Evolutionary conservation across 37 sponge, comb jelly and placozoan genomes (phyloP).

Genomic region (Lycopodina hypogea): DNA sequence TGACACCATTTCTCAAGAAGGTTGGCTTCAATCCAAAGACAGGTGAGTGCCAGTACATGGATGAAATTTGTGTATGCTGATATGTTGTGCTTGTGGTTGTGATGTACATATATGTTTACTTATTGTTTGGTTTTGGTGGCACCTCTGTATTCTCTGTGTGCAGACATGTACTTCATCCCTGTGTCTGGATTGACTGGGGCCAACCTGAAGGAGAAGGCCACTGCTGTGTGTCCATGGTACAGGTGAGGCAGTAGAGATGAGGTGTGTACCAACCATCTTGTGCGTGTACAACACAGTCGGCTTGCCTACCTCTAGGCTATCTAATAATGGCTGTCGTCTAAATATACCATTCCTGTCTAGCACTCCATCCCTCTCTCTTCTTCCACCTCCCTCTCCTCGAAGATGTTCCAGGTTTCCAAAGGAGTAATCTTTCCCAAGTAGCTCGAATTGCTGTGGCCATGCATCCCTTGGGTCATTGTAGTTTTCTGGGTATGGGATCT

Average conservation of each 20-base stretch:
- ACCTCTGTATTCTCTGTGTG: background rate
- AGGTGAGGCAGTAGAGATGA: slow-evolving; percentile 28
- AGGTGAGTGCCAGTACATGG: slow-evolving; percentile 27
- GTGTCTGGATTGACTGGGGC: slow-evolving; percentile 92
- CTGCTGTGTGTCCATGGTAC: slow-evolving; percentile 78
- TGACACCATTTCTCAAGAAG: slow-evolving; percentile 94
- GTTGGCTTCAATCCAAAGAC: slow-evolving; percentile 94
- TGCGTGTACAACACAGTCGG: background rate
- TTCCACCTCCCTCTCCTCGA: background rate
- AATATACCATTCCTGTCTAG: background rate
- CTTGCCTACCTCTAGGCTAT: too few species aligned
- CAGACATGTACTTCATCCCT: slow-evolving; percentile 91
- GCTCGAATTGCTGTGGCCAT: too few species aligned
- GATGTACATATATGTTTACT: background rate
- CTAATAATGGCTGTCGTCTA: too few species aligned
- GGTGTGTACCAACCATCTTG: background rate
- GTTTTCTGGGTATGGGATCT: too few species aligned
- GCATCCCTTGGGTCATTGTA: too few species aligned
- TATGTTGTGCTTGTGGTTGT: slow-evolving; percentile 92
- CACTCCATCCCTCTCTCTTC: slow-evolving; percentile 1
- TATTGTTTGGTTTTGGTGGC: background rate
- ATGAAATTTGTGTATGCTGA: slow-evolving; percentile 41
- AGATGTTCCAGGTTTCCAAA: too few species aligned
- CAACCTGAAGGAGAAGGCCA: slow-evolving; percentile 72
- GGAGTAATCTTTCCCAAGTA: too few species aligned